Percentiles rank a stretch among this genome's conserved stretches.
Evolutionary conservation across 2,113 vertebrate species (phyloP).

Genomic region (Pituophis catenifer): DNA sequence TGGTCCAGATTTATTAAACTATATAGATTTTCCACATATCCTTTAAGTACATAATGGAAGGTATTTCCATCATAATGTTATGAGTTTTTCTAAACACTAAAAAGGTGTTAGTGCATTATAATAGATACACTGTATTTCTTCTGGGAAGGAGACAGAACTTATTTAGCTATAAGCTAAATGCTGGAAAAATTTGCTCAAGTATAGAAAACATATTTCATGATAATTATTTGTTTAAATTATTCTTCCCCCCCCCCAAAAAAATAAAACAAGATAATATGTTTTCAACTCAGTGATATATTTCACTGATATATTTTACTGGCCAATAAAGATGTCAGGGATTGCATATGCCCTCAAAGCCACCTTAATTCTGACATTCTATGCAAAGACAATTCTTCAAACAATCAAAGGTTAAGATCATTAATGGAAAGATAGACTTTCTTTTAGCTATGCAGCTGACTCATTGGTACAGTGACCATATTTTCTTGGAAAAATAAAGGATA

Average conservation of each 20-base stretch:
- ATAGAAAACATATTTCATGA: background rate
- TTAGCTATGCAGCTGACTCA: background rate
- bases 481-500: background rate
- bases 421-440: background rate
- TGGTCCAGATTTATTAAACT: background rate
- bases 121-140: background rate
- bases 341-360: too few relatives aligned
- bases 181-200: background rate
- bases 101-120: background rate
- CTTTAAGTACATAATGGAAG: background rate
- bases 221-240: background rate
- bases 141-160: background rate
- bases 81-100: background rate
- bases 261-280: background rate
- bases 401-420: background rate
- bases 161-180: background rate
- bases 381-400: background rate
- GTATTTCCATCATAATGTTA: background rate
- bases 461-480: background rate
- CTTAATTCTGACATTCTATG: background rate
- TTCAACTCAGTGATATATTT: background rate
- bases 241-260: background rate
- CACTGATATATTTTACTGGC: background rate
- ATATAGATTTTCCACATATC: background rate
- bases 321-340: background rate